phyloP scores from a whole-genome alignment of 2,888 invertebrate species.

The Conus canariensis region DNA sequence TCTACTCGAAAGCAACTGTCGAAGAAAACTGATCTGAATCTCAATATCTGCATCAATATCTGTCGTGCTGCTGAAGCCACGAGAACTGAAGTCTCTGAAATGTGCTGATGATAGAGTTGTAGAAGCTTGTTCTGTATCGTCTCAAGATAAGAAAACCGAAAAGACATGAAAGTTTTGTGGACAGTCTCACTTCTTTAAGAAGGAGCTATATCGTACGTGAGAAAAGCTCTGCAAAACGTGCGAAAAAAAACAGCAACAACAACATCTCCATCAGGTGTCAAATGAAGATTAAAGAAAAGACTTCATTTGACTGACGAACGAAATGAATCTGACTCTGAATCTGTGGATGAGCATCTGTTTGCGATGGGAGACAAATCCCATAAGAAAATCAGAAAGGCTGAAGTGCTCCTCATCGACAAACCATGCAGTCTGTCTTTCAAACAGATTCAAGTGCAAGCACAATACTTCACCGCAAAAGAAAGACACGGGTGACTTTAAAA shows the following conservation, averaged over 20 bases:
- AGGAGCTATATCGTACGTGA: not conserved
- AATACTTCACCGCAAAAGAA: too few relatives aligned
- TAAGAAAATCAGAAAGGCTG: not conserved
- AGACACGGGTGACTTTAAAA: too few relatives aligned
- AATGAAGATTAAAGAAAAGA: not conserved
- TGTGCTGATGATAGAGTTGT: not conserved
- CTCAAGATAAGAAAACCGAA: conserved; percentile 21
- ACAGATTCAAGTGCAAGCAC: conserved; percentile 50
- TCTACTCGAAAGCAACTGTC: conserved; percentile 37
- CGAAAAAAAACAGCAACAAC: conserved; percentile 16
- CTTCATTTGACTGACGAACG: conserved; percentile 20
- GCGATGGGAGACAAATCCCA: not conserved
- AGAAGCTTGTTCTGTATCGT: conserved; percentile 11
- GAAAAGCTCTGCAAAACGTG: not conserved
- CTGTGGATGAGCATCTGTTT: not conserved
- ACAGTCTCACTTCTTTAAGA: not conserved
- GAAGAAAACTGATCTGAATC: conserved; percentile 31
- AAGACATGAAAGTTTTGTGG: conserved; percentile 49
- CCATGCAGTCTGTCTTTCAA: conserved; percentile 48
- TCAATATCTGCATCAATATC: conserved; percentile 41
- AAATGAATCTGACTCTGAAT: conserved; percentile 22
- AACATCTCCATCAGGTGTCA: not conserved
- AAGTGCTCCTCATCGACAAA: conserved; percentile 7
- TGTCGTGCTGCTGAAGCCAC: conserved; percentile 35
- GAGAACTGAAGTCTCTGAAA: conserved; percentile 33